phyloP scores from a whole-genome alignment of 23 tunicate genomes.

The Diplosoma virens region DNA sequence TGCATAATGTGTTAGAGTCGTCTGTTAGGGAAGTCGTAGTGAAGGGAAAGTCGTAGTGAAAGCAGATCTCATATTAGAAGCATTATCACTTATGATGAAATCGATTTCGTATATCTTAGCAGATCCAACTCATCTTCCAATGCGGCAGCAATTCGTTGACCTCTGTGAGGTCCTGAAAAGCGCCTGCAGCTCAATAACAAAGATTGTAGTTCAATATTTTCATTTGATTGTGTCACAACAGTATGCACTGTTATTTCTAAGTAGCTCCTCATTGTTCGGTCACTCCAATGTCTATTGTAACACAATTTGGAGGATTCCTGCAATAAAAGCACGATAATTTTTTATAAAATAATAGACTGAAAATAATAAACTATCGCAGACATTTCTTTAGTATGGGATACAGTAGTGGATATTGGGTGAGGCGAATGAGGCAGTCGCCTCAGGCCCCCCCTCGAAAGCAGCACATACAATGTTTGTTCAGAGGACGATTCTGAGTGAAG shows the following conservation, averaged over 20 bases:
- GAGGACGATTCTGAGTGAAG: no score
- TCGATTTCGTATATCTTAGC: neutral
- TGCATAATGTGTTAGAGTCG: no score
- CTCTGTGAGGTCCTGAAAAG: conserved; percentile 9
- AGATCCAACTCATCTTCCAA: conserved; percentile 1
- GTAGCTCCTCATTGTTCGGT: conserved; percentile 13
- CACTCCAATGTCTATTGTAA: conserved; percentile 1
- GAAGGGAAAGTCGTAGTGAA: conserved; percentile 1
- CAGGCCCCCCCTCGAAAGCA: no score
- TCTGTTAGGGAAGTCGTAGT: no score
- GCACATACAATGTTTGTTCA: no score
- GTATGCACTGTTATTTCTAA: conserved; percentile 11
- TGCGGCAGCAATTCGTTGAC: neutral
- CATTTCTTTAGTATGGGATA: no score
- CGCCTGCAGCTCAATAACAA: neutral
- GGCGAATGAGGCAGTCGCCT: no score
- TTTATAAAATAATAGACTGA: no score
- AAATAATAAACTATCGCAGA: no score
- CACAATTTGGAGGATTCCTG: neutral
- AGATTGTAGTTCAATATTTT: neutral
- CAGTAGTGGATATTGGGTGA: no score
- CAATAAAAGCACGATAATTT: no score
- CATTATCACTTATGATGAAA: neutral
- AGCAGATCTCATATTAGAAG: conserved; percentile 12
- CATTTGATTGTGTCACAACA: neutral